phyloP scores from a whole-genome alignment of 2,797 vertebrate genomes.

The Hirundo rustica region DNA sequence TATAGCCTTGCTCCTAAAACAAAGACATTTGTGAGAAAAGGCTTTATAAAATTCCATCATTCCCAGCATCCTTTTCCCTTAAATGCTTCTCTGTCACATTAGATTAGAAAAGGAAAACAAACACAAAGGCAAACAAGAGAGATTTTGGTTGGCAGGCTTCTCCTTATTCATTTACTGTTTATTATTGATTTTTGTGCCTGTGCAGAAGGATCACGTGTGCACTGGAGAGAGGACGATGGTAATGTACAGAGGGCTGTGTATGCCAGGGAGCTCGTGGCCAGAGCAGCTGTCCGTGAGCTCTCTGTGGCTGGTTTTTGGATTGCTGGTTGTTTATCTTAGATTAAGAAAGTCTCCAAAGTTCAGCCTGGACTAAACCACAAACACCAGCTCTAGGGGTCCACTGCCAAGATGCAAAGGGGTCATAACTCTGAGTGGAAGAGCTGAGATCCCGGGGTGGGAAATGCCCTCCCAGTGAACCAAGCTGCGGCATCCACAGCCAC shows the following conservation, averaged over 20 bases:
- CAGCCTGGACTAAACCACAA: neutral
- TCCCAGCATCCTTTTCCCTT: neutral
- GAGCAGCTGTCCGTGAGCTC: neutral
- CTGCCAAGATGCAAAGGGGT: neutral
- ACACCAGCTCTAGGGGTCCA: neutral
- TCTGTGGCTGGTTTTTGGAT: neutral
- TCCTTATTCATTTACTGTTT: constrained; percentile 34
- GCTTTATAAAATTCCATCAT: neutral
- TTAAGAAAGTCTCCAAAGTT: neutral
- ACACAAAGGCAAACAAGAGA: neutral
- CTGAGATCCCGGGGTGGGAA: neutral
- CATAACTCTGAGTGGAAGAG: accelerated
- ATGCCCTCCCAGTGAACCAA: neutral
- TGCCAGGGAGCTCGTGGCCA: neutral
- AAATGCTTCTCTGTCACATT: neutral
- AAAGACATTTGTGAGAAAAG: neutral
- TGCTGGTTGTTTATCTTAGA: neutral
- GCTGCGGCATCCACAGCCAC: neutral
- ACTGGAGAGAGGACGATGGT: neutral
- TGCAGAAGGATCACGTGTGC: neutral
- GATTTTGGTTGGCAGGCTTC: constrained; percentile 13
- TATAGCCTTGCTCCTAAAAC: neutral
- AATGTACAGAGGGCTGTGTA: neutral
- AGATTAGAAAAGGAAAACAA: neutral
- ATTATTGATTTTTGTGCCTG: constrained; percentile 23